A percentile compares a stretch with the other conserved stretches of the same genome.
Conservation (phyloP, 2,888 invertebrate genomes). For the Drosophila kambysellisi region DNA sequence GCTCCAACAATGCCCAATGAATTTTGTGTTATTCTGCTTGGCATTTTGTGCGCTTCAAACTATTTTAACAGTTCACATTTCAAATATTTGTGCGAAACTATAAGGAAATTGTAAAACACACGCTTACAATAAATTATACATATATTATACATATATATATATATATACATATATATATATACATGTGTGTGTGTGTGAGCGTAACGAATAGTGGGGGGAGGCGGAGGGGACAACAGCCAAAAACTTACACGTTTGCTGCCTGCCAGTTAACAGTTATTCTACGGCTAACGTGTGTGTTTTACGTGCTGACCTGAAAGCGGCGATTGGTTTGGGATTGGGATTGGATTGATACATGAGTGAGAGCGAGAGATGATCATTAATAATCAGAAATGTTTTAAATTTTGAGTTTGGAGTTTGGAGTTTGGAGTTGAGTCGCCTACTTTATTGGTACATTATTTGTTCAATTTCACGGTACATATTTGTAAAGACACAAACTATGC, state of each 20-base stretch:
- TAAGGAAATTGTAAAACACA: conserved; percentile 25
- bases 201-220: not conserved
- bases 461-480: conserved; percentile 78
- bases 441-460: conserved; percentile 78
- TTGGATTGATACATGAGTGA: conserved; percentile 64
- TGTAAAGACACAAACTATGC: conserved; percentile 45
- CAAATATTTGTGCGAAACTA: conserved; percentile 65
- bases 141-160: not conserved
- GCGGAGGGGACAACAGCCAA: too few relatives aligned
- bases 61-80: conserved; percentile 69
- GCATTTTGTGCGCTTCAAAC: conserved; percentile 70
- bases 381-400: conserved; percentile 70
- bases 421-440: conserved; percentile 66
- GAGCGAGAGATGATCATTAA: conserved; percentile 78
- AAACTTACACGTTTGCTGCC: conserved; percentile 7
- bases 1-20: conserved; percentile 22
- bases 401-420: conserved; percentile 17
- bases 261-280: conserved; percentile 10
- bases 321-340: not conserved
- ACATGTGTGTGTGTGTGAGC: not conserved
- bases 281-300: not conserved
- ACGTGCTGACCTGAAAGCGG: conserved; percentile 40
- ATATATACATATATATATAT: not conserved
- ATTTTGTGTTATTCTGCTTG: conserved; percentile 59
- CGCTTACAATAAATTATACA: not conserved